phyloP scores from a whole-genome alignment of 2,888 invertebrate species.

The Diarsia rubi region DNA sequence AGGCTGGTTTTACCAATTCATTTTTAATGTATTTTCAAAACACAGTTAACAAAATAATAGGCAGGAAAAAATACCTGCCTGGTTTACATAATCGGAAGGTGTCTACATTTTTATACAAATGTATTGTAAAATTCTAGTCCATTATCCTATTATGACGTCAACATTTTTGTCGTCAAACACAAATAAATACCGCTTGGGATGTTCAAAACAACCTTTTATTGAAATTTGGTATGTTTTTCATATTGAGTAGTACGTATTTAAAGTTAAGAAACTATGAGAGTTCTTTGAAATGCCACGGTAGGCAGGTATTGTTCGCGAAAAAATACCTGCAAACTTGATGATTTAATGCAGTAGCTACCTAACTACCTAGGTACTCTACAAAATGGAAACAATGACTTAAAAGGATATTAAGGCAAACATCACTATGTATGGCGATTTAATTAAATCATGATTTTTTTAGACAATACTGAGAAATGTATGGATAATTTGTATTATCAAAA shows the following conservation, averaged over 20 bases:
- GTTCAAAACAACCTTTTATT: constrained; percentile 15
- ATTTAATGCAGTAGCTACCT: background rate
- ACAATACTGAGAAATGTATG: background rate
- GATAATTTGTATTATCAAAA: background rate
- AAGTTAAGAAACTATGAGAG: background rate
- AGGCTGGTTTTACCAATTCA: constrained; percentile 8
- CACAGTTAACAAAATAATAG: background rate
- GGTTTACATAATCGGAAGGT: constrained; percentile 1
- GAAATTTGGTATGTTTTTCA: background rate
- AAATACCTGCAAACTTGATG: background rate
- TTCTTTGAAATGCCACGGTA: constrained; percentile 9
- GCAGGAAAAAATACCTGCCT: background rate
- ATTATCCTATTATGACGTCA: constrained; percentile 6
- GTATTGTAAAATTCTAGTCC: constrained; percentile 14
- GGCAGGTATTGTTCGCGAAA: background rate
- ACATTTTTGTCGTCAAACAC: constrained; percentile 1
- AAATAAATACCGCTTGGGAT: background rate
- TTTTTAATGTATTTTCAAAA: constrained; percentile 27
- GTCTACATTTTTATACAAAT: background rate
- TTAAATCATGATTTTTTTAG: background rate
- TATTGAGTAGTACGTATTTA: background rate
- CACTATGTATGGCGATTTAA: background rate
- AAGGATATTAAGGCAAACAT: background rate
- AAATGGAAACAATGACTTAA: background rate
- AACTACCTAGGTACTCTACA: background rate